These are phyloP conservation scores for Mythimna loreyi DNA, from an alignment of 2,888 invertebrate species.

Conservation along the genomic window DNA sequence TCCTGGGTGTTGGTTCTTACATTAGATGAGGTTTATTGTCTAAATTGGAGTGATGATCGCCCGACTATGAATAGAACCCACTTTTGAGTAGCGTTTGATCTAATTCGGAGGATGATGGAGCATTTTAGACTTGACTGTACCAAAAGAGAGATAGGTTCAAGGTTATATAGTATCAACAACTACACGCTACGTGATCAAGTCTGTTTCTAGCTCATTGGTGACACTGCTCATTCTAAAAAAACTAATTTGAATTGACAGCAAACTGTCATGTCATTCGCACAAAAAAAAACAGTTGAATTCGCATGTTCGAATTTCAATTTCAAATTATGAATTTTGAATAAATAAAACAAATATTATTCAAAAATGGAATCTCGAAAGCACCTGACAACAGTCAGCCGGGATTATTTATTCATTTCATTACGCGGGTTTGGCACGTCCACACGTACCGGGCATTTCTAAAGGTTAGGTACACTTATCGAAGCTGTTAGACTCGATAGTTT, in stretches of 20 bases:
- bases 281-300: conserved; percentile 15
- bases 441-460: conserved; percentile 49
- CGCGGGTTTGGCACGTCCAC: conserved; percentile 53
- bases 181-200: not conserved
- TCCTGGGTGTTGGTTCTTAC: conserved; percentile 39
- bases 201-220: not conserved
- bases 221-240: conserved; percentile 9
- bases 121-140: too few relatives aligned
- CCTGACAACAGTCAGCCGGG: conserved; percentile 2
- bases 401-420: conserved; percentile 27
- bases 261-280: not conserved
- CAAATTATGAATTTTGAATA: not conserved
- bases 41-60: conserved; percentile 40
- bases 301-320: conserved; percentile 20
- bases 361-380: conserved; percentile 11
- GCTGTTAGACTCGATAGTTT: conserved; percentile 29
- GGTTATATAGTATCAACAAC: not conserved
- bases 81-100: not conserved
- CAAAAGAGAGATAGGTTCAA: not conserved
- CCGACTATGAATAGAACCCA: conserved; percentile 8
- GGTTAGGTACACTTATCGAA: conserved; percentile 56
- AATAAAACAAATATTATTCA: not conserved
- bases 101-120: not conserved
- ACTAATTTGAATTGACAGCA: conserved; percentile 37
- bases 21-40: conserved; percentile 6